Conservation (phyloP, 2,797 vertebrate genomes). For the Staurois parvus region DNA sequence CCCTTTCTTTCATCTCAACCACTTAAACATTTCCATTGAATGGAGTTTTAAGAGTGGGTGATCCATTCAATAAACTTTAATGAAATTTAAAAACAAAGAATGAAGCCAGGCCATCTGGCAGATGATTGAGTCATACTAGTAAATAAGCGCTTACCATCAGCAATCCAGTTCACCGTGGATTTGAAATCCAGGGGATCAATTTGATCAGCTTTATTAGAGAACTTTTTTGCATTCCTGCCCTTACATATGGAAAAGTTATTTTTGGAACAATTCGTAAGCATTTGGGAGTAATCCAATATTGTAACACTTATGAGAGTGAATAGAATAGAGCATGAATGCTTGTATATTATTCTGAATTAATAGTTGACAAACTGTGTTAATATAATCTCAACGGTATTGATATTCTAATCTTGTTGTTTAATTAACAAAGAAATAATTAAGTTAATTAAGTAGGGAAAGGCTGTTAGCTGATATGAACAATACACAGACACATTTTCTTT, state of each 20-base stretch:
- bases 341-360: constrained; percentile 42
- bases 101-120: too few species aligned
- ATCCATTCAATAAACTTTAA: too few species aligned
- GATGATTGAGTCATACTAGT: too few species aligned
- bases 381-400: constrained; percentile 54
- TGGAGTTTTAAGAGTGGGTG: too few species aligned
- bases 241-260: neutral
- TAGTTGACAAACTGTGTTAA: constrained; percentile 54
- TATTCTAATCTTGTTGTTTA: constrained; percentile 60
- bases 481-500: constrained; percentile 33
- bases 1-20: too few species aligned
- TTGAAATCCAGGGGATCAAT: too few species aligned
- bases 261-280: neutral
- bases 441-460: constrained; percentile 51
- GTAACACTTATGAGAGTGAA: constrained; percentile 29
- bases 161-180: too few species aligned
- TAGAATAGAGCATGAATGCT: constrained; percentile 30
- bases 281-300: constrained; percentile 12
- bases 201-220: too few species aligned
- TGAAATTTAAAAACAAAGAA: too few species aligned
- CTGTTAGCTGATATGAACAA: constrained; percentile 48
- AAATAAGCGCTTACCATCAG: too few species aligned
- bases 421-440: constrained; percentile 59
- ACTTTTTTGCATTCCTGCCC: too few species aligned
- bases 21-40: too few species aligned